Base-by-base conservation (phyloP, 1,140 invertebrate species). In the Spodoptera litura region DNA sequence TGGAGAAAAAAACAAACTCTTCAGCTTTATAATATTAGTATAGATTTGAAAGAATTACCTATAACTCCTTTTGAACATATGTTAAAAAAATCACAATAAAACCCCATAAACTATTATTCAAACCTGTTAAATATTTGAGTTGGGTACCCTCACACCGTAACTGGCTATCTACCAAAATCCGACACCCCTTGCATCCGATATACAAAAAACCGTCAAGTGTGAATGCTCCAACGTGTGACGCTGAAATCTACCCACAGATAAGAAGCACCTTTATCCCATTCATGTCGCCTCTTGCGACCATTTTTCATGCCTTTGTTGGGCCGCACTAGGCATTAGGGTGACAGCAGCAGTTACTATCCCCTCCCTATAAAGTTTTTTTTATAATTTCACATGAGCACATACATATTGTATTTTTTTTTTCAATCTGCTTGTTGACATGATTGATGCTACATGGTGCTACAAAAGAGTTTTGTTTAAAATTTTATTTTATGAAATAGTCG, bases 281-380 rank as follows among this genome's bases (percentile, higher is more conserved):
- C 84, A 85, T 79, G 85, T 84, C 85, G 88, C 77, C 83, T 82
- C 84, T 85, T 79, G 79, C 84, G 78, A 85, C 84, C 87, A 90
- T 90, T 90, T 90, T 88, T 90, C 89, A 90, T 85, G 85, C 74
- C 84, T 90, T 90, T 89, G 87, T 88, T 84, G 81, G 72, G 73
- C 71, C 78, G 80, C 81, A 84, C 80, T 88, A 86, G 83, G 84
- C 79, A 87, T 88, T 85, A 89, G 85, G 85, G 86, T 84, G 83
- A 79, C 79, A 73, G 77, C 81, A 81, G 82, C 75, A 80, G 66
- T 71, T 79, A 85, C 85, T 85, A 86, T 87, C 87, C 84, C 82
- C 73, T 66, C 13, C 73, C 38, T 44, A 74, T 80, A 68, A 70
- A 78, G 77, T 79, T 87, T 85, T 86, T 77, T 77, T 88, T 83